Conservation (phyloP, 1,140 invertebrate species). For the Chionoecetes opilio region DNA sequence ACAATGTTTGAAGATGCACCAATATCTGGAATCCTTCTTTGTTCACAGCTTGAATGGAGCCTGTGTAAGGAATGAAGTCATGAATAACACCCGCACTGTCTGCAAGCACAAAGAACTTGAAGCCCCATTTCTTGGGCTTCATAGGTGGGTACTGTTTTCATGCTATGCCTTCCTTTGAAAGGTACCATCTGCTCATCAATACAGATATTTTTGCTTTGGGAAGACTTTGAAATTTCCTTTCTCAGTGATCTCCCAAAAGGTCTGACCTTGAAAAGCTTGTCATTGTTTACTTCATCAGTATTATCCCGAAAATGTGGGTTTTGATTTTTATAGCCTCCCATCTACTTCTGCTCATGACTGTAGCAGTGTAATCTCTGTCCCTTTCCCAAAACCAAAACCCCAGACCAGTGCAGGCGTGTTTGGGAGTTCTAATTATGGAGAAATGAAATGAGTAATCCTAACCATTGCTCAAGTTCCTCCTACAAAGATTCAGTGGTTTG, state of each 20-base stretch:
- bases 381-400: background rate
- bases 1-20: conserved; percentile 81
- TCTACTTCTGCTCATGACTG: conserved; percentile 46
- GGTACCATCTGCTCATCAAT: conserved; percentile 80
- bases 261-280: conserved; percentile 52
- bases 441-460: conserved; percentile 57
- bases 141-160: conserved; percentile 80
- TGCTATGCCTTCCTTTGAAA: conserved; percentile 78
- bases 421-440: conserved; percentile 59
- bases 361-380: conserved; percentile 33
- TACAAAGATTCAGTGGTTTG: conserved; percentile 46
- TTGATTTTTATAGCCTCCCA: conserved; percentile 51
- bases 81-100: too few relatives aligned
- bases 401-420: conserved; percentile 41
- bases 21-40: conserved; percentile 74
- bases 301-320: conserved; percentile 34
- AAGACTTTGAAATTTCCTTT: conserved; percentile 58
- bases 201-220: conserved; percentile 62
- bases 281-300: conserved; percentile 58
- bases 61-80: conserved; percentile 81
- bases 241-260: conserved; percentile 43
- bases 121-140: conserved; percentile 81
- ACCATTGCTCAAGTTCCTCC: conserved; percentile 24
- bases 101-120: too few relatives aligned
- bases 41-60: conserved; percentile 74